Evolutionary conservation across 2,113 vertebrate genomes (phyloP), one percentile per base, ranked within the genome.

Genomic region (Nansenia antarctica): DNA sequence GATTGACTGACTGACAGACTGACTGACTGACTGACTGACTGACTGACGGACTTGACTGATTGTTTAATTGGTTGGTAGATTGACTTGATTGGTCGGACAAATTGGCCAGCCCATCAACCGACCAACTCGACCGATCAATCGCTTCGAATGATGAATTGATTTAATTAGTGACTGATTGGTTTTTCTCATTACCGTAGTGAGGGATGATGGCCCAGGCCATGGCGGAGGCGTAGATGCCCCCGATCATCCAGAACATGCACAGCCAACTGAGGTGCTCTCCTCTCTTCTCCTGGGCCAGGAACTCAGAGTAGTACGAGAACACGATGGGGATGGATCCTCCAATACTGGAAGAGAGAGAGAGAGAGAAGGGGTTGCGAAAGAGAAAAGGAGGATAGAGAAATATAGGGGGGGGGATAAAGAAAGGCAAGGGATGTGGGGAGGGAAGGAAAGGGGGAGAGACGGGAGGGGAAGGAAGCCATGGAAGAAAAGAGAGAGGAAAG

Each of bases 131-230:
- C n/a, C n/a, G n/a, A n/a, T n/a, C n/a, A n/a, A n/a, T n/a, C n/a
- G n/a, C n/a, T n/a, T n/a, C n/a, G n/a, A n/a, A n/a, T n/a, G n/a
- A n/a, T n/a, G n/a, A n/a, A n/a, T n/a, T n/a, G n/a, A n/a, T n/a
- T n/a, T n/a, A n/a, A n/a, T n/a, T n/a, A n/a, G n/a, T n/a, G n/a
- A n/a, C n/a, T 42, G 39, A 42, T 42, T 42, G 39, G 39, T 42
- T n/a, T 49, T 34, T 55, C 64, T 55, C 59, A 86, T 90, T 85
- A 98, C 97, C 97, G 0, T 99, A 99, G 84, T 99, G 97, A 0
- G 97, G 97, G 73, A 99, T 99, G 88, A 99, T 99, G 86, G 97
- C 97, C 97, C 97, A 99, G 32, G 97, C 97, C 97, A 99, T 99
- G 18, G 97, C 96, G 0, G 97, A 95, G 3, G 97, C 97, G 0